Evolutionary conservation across 2,888 invertebrate species (phyloP).

Genomic region (Eucera pruinosa): DNA sequence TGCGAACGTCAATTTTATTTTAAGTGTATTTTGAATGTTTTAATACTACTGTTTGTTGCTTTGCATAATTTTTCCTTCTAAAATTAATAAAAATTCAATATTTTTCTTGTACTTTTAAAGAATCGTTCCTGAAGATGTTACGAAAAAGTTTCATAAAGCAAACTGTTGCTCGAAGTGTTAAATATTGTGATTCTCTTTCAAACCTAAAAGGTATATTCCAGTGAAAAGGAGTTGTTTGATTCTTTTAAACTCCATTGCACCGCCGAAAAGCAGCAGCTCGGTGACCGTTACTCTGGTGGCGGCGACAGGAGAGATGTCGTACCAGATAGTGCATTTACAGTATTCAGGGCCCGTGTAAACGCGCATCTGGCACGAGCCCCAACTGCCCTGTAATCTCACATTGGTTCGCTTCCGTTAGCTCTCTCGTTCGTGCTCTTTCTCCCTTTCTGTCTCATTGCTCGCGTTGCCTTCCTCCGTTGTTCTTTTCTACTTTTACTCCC

Average conservation of each 20-base stretch:
- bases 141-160: background rate
- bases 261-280: slow-evolving; percentile 56
- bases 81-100: too few relatives aligned
- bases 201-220: background rate
- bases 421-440: slow-evolving; percentile 49
- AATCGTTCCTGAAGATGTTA: too few relatives aligned
- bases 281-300: slow-evolving; percentile 63
- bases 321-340: slow-evolving; percentile 99
- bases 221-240: slow-evolving; percentile 1
- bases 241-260: slow-evolving; percentile 3
- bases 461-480: slow-evolving; percentile 12
- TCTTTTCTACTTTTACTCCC: slow-evolving; percentile 9
- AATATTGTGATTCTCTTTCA: background rate
- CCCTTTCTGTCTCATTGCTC: slow-evolving; percentile 18
- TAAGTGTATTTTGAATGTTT: too few relatives aligned
- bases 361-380: slow-evolving; percentile 99
- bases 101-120: too few relatives aligned
- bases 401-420: slow-evolving; percentile 70
- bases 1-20: too few relatives aligned
- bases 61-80: too few relatives aligned
- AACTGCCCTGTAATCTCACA: slow-evolving; percentile 83
- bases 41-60: too few relatives aligned
- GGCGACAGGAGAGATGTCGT: slow-evolving; percentile 91
- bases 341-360: slow-evolving; percentile 93
- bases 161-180: slow-evolving; percentile 25